These are phyloP conservation scores for Polyommatus iphigenia DNA, from an alignment of 2,888 invertebrate species.

Conservation along the genomic window DNA sequence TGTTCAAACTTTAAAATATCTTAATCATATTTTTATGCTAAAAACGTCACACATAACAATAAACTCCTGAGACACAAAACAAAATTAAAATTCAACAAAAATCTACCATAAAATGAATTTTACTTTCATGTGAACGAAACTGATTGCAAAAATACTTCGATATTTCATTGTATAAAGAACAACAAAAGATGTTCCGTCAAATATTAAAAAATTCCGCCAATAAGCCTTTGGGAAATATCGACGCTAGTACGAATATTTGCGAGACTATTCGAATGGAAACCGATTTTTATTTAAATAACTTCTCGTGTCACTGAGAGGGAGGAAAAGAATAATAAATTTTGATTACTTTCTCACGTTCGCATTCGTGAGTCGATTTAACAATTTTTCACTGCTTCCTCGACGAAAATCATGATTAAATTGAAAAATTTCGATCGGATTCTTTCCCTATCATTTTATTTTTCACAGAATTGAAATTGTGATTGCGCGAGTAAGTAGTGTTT, in stretches of 20 bases:
- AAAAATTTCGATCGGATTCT: conserved; percentile 52
- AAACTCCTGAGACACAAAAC: not conserved
- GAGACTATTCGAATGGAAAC: conserved; percentile 48
- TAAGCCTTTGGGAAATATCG: conserved; percentile 28
- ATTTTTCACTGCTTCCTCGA: conserved; percentile 62
- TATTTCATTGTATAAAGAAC: conserved; percentile 10
- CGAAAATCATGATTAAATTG: conserved; percentile 68
- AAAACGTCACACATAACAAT: not conserved
- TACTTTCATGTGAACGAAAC: not conserved
- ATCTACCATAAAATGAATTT: not conserved
- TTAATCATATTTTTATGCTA: not conserved
- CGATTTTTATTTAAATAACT: conserved; percentile 58
- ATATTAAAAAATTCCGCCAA: conserved; percentile 18
- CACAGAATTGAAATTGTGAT: conserved; percentile 37
- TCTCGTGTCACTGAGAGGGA: conserved; percentile 61
- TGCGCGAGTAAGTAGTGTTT: conserved; percentile 18
- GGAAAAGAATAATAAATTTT: conserved; percentile 75
- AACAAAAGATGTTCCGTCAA: conserved; percentile 25
- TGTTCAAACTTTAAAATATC: not conserved
- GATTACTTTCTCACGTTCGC: conserved; percentile 76
- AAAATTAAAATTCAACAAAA: not conserved
- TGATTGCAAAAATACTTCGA: not conserved
- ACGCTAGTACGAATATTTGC: conserved; percentile 38
- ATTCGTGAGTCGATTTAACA: conserved; percentile 72
- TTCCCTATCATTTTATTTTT: conserved; percentile 38